phyloP scores from a whole-genome alignment of 2,797 vertebrate species.

The Hippoglossus hippoglossus region DNA sequence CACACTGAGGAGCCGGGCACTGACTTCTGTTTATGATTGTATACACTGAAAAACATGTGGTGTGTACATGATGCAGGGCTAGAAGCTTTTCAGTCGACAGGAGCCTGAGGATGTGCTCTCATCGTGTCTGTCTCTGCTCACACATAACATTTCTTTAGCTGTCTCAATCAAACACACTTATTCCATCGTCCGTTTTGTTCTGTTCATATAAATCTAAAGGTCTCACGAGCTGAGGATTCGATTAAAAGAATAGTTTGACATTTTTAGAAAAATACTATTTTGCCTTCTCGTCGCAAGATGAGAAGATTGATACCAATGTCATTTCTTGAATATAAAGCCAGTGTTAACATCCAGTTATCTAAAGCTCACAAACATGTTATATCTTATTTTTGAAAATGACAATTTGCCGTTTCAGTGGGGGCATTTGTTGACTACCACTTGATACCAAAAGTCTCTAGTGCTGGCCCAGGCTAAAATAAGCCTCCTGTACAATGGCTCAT shows the following conservation, averaged over 20 bases:
- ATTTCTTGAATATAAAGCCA: too few species aligned
- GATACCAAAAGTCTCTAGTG: background rate
- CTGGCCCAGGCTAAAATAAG: background rate
- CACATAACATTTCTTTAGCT: too few species aligned
- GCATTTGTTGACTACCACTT: background rate
- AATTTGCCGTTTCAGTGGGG: too few species aligned
- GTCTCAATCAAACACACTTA: too few species aligned
- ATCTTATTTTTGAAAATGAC: background rate
- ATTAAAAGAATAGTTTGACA: too few species aligned
- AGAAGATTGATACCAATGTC: too few species aligned
- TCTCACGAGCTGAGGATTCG: too few species aligned
- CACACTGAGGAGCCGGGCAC: slow-evolving; percentile 22
- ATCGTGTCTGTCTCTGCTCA: background rate
- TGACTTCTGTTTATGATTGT: slow-evolving; percentile 76
- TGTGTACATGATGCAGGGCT: slow-evolving; percentile 60
- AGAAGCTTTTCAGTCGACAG: slow-evolving; percentile 50
- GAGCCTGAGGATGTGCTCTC: slow-evolving; percentile 33
- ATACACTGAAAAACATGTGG: slow-evolving; percentile 60
- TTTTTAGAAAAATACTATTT: too few species aligned
- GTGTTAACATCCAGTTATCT: too few species aligned
- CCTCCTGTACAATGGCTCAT: background rate
- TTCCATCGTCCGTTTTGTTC: too few species aligned
- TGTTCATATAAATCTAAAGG: too few species aligned
- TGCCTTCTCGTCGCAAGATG: too few species aligned
- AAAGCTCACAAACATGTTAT: background rate